phyloP scores from a whole-genome alignment of 2,797 vertebrate species.

The Helicolenus hilgendorfi region DNA sequence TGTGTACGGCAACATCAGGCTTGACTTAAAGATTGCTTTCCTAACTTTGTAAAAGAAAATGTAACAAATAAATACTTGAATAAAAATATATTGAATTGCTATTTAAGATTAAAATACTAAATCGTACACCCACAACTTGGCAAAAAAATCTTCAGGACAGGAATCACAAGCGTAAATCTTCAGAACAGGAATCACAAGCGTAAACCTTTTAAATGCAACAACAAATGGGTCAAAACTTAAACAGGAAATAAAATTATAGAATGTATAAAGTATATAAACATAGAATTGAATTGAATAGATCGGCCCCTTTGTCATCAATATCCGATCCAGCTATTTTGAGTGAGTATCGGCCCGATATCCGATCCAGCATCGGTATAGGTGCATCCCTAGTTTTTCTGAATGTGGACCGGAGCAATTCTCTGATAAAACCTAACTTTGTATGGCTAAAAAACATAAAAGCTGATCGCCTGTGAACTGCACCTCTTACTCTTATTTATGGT shows the following conservation, averaged over 20 bases:
- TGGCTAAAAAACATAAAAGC: background rate
- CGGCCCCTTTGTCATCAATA: background rate
- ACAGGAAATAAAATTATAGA: background rate
- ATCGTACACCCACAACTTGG: no score
- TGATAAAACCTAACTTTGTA: background rate
- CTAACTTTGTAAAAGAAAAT: no score
- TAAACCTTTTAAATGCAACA: background rate
- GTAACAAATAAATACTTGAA: no score
- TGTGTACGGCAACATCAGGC: no score
- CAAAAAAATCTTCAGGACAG: no score
- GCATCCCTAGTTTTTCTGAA: background rate
- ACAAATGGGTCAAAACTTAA: background rate
- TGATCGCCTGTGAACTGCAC: background rate
- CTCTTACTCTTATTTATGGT: constrained; percentile 39
- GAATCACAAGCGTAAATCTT: background rate
- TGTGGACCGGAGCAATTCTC: background rate
- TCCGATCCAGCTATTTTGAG: background rate
- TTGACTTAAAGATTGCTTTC: no score
- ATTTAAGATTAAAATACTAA: no score
- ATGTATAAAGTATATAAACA: background rate
- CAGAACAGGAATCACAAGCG: no score
- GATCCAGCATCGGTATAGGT: background rate
- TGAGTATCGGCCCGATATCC: background rate
- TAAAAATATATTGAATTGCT: no score
- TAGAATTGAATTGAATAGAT: background rate